Evolutionary conservation across 2,113 vertebrate species (phyloP).

Genomic region (Etia nguti): DNA sequence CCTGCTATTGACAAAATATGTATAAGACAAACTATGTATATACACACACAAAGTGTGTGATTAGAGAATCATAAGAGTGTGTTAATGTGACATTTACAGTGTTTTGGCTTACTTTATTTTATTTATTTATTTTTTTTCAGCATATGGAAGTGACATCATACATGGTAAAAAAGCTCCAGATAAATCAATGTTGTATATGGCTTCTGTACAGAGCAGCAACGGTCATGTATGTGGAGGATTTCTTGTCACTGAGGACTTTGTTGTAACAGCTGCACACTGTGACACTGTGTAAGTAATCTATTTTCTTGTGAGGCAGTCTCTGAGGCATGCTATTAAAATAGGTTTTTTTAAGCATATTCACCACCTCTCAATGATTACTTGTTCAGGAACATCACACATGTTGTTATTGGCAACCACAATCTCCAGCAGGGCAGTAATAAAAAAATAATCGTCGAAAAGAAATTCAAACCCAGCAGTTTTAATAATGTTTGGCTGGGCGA

Average conservation of each 20-base stretch:
- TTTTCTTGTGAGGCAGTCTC: accelerated
- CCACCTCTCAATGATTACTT: not conserved
- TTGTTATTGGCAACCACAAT: not conserved
- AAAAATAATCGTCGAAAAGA: not conserved
- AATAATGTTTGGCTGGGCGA: not conserved
- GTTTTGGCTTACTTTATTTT: accelerated
- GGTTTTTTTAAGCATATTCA: not conserved
- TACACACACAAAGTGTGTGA: not conserved
- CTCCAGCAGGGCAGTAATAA: not conserved
- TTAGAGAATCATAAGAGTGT: accelerated
- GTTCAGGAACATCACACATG: not conserved
- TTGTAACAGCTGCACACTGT: slow-evolving; percentile 71
- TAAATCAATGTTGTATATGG: slow-evolving; percentile 70
- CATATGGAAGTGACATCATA: slow-evolving; percentile 49
- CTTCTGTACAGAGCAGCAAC: slow-evolving; percentile 10
- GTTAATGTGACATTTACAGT: not conserved
- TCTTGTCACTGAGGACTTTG: slow-evolving; percentile 56
- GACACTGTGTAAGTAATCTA: accelerated
- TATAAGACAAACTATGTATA: not conserved
- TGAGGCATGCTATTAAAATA: accelerated
- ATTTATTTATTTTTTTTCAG: not conserved
- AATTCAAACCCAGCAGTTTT: not conserved
- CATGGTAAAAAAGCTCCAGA: slow-evolving; percentile 48
- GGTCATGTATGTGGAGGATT: slow-evolving; percentile 65
- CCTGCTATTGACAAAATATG: not conserved